Evolutionary conservation across 2,888 invertebrate species (phyloP).

Genomic region (Sabatieria punctata): DNA sequence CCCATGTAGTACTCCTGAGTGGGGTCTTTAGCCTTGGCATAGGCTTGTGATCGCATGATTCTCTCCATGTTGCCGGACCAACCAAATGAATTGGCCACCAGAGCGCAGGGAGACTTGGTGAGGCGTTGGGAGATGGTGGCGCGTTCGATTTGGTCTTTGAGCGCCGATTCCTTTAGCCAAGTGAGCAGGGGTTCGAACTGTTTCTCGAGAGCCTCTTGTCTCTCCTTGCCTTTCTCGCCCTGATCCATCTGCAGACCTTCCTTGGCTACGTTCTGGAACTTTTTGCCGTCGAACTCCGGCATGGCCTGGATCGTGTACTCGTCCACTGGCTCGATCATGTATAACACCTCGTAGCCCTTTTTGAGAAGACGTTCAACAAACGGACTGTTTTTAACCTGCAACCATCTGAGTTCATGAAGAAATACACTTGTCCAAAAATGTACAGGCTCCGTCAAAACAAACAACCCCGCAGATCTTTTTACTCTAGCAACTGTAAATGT

Average conservation of each 20-base stretch:
- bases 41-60: constrained; percentile 69
- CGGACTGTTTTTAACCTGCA: constrained; percentile 56
- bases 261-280: constrained; percentile 98
- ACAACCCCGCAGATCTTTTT: too few species aligned
- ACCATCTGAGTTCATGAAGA: background rate
- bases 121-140: constrained; percentile 70
- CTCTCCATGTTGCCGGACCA: constrained; percentile 99
- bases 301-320: constrained; percentile 89
- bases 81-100: constrained; percentile 87
- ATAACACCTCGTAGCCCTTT: constrained; percentile 86
- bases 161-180: constrained; percentile 66
- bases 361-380: constrained; percentile 82
- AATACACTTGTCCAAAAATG: background rate
- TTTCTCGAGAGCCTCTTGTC: constrained; percentile 50
- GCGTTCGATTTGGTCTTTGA: constrained; percentile 43
- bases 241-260: constrained; percentile 72
- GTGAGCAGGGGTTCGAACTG: constrained; percentile 71
- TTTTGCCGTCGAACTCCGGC: constrained; percentile 94
- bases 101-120: constrained; percentile 76
- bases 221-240: constrained; percentile 48
- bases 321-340: constrained; percentile 86
- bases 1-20: constrained; percentile 49
- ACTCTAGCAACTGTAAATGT: too few species aligned
- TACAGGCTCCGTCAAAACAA: too few species aligned
- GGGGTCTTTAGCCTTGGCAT: constrained; percentile 82